Conservation (phyloP, 2,113 vertebrate genomes). For the Recurvirostra avosetta region DNA sequence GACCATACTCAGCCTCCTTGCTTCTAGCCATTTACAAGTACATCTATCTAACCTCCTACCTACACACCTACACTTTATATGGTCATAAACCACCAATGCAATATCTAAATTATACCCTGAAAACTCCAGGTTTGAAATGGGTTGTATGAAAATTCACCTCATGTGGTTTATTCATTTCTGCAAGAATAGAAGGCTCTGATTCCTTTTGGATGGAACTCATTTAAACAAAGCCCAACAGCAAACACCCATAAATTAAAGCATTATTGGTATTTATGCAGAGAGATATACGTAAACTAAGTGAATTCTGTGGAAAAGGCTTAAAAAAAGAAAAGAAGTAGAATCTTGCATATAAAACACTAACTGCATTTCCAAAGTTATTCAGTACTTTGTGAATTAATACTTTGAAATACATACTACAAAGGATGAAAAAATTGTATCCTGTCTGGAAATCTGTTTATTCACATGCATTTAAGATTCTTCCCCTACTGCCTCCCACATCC, state of each 20-base stretch:
- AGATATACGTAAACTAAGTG: background rate
- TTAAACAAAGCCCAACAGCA: slow-evolving; percentile 72
- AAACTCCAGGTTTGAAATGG: slow-evolving; percentile 65
- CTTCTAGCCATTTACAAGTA: slow-evolving; percentile 68
- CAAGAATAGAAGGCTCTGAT: slow-evolving; percentile 53
- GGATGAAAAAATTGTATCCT: background rate
- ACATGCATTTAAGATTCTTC: background rate
- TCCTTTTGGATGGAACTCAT: slow-evolving; percentile 60
- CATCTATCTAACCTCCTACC: slow-evolving; percentile 64
- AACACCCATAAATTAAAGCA: slow-evolving; percentile 64
- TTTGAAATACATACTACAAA: background rate
- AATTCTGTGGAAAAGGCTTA: background rate
- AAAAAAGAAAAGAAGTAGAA: background rate
- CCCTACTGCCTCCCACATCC: background rate
- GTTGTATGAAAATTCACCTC: slow-evolving; percentile 64
- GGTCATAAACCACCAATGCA: slow-evolving; percentile 63
- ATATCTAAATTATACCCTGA: slow-evolving; percentile 71
- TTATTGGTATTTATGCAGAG: slow-evolving; percentile 59
- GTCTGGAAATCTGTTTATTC: background rate
- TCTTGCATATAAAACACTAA: background rate
- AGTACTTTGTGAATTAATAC: background rate
- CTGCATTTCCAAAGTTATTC: background rate
- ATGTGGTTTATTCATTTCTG: slow-evolving; percentile 66
- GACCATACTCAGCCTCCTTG: slow-evolving; percentile 45
- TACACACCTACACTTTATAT: slow-evolving; percentile 68